phyloP scores from a whole-genome alignment of 2,888 invertebrate genomes.

The Dasypolia templi region DNA sequence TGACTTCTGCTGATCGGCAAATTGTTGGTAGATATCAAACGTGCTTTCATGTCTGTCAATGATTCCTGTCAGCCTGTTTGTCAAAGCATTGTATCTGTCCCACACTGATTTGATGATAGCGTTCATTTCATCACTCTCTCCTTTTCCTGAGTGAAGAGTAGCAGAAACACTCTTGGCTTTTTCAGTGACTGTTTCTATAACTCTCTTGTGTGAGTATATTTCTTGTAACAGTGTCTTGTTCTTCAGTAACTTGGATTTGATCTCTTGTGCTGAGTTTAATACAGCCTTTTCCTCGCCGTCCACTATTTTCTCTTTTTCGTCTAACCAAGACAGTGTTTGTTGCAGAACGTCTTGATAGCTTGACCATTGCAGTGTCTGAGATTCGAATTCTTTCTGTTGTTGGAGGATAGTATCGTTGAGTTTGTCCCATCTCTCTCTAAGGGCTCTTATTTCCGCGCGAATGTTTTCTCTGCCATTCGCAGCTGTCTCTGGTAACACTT shows the following conservation, averaged over 20 bases:
- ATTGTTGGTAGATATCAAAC: constrained; percentile 95
- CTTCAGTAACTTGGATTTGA: constrained; percentile 95
- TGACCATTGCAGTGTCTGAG: constrained; percentile 95
- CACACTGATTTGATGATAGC: constrained; percentile 93
- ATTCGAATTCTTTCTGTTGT: constrained; percentile 96
- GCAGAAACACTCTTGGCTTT: constrained; percentile 94
- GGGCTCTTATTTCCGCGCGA: constrained; percentile 94
- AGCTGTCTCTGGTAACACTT: constrained; percentile 97
- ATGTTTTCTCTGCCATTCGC: constrained; percentile 97
- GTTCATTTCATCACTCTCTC: constrained; percentile 91
- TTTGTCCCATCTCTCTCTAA: constrained; percentile 96
- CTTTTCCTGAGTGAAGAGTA: constrained; percentile 89
- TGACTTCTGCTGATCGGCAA: constrained; percentile 95
- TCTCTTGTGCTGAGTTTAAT: constrained; percentile 95
- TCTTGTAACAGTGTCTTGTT: constrained; percentile 97
- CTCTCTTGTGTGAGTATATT: constrained; percentile 96
- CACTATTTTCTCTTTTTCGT: constrained; percentile 94
- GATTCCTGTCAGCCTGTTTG: constrained; percentile 92
- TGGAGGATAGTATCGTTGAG: constrained; percentile 95
- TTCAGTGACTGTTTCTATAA: constrained; percentile 97
- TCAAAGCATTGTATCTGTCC: constrained; percentile 93
- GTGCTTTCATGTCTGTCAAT: constrained; percentile 94
- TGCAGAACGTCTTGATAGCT: constrained; percentile 96
- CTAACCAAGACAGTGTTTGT: constrained; percentile 96
- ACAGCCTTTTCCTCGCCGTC: constrained; percentile 93